phyloP scores from a whole-genome alignment of 2,797 vertebrate species.

The Remorina albescens region DNA sequence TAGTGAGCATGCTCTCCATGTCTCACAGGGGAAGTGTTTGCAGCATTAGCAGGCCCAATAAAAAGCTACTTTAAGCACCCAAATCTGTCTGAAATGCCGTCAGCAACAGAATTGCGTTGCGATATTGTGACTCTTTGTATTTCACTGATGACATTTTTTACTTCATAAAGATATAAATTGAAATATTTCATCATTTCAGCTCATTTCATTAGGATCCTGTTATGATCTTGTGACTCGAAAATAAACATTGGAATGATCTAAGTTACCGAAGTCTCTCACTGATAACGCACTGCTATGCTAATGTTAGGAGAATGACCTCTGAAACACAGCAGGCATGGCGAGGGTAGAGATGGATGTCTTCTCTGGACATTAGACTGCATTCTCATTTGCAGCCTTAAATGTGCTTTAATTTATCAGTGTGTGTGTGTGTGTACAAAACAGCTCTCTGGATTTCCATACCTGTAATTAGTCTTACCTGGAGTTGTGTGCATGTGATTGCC shows the following conservation, averaged over 20 bases:
- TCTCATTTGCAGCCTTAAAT: conserved; percentile 45
- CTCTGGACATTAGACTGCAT: conserved; percentile 54
- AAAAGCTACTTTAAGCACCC: conserved; percentile 54
- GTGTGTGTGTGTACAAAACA: conserved; percentile 54
- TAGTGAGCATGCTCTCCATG: conserved; percentile 56
- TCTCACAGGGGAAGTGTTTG: conserved; percentile 57
- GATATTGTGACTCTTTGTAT: conserved; percentile 42
- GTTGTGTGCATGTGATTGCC: conserved; percentile 79
- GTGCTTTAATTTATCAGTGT: conserved; percentile 63
- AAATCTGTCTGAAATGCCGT: conserved; percentile 35
- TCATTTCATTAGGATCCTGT: conserved; percentile 22
- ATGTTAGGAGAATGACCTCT: conserved; percentile 56
- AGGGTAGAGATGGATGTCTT: conserved; percentile 37
- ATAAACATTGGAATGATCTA: conserved; percentile 49
- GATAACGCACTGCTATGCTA: conserved; percentile 52
- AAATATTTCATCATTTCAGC: conserved; percentile 13
- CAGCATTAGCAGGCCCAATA: conserved; percentile 62
- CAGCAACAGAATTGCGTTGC: conserved; percentile 26
- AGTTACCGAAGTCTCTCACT: conserved; percentile 41
- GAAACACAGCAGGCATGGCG: conserved; percentile 42
- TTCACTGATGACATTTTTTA: conserved; percentile 7
- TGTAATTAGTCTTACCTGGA: conserved; percentile 85
- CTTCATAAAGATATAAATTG: conserved; percentile 5
- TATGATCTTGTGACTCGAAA: conserved; percentile 24
- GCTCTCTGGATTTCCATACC: conserved; percentile 75